These are phyloP conservation scores for Acronicta leporina DNA, from an alignment of 2,888 invertebrate species.

Conservation along the genomic window DNA sequence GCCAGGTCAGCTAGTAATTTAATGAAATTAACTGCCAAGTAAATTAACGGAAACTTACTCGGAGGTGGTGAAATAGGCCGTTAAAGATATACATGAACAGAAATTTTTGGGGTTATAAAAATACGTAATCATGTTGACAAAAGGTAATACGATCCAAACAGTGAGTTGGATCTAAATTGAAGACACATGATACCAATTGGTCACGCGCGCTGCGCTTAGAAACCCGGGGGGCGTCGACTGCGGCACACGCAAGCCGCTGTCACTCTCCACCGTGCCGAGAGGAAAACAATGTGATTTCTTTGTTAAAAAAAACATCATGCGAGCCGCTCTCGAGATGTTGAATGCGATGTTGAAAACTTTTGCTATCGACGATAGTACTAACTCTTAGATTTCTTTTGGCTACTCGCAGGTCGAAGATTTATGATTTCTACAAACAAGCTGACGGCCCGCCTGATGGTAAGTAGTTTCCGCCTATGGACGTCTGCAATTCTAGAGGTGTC, in stretches of 20 bases:
- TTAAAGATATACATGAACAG: slow-evolving; percentile 6
- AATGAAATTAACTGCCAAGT: no score
- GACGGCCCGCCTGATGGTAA: no score
- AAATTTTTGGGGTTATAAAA: slow-evolving; percentile 28
- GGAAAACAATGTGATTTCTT: slow-evolving; percentile 83
- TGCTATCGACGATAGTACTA: slow-evolving; percentile 38
- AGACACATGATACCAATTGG: slow-evolving; percentile 75
- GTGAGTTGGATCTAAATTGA: slow-evolving; percentile 68
- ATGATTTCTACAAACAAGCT: no score
- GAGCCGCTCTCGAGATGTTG: slow-evolving; percentile 49
- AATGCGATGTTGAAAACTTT: slow-evolving; percentile 43
- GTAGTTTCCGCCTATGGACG: no score
- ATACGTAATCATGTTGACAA: slow-evolving; percentile 55
- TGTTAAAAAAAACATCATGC: slow-evolving; percentile 64
- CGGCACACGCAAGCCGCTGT: slow-evolving; percentile 74
- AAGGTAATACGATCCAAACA: slow-evolving; percentile 56
- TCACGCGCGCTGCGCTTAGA: slow-evolving; percentile 80
- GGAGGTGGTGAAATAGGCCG: no score
- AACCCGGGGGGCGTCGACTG: slow-evolving; percentile 81
- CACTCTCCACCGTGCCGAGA: slow-evolving; percentile 79
- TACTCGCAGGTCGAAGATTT: background rate
- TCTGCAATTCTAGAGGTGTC: no score
- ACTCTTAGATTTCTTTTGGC: background rate
- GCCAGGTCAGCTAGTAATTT: no score
- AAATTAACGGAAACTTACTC: no score